phyloP scores from a whole-genome alignment of 2,113 vertebrate species.

The Paracyprichromis sp. region DNA sequence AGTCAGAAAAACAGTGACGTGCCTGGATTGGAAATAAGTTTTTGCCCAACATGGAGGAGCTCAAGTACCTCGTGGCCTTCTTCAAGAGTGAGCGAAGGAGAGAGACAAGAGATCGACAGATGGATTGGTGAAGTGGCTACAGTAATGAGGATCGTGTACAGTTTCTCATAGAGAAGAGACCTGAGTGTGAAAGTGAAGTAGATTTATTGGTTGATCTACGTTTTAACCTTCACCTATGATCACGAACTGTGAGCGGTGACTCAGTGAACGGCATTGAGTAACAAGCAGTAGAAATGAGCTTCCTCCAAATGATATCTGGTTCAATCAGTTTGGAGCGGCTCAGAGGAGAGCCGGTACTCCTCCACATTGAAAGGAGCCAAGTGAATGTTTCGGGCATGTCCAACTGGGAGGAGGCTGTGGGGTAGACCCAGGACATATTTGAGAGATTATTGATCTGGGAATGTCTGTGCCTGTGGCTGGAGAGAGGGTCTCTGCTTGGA shows the following conservation, averaged over 20 bases:
- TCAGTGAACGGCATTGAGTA: neutral
- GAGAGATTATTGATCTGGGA: neutral
- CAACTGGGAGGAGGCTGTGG: neutral
- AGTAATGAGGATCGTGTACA: neutral
- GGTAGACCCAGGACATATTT: neutral
- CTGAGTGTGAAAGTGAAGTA: neutral
- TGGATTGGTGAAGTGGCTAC: neutral
- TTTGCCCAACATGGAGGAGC: neutral
- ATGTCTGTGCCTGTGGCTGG: neutral
- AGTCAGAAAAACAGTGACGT: neutral
- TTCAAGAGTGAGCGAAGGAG: neutral
- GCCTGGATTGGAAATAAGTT: neutral
- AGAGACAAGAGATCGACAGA: neutral
- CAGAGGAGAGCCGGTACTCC: neutral
- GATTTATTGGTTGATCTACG: neutral
- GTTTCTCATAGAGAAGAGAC: neutral
- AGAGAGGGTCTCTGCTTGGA: neutral
- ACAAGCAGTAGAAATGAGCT: neutral
- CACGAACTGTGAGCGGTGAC: neutral
- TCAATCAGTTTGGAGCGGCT: neutral
- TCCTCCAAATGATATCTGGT: neutral
- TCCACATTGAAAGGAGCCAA: neutral
- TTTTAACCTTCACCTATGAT: neutral
- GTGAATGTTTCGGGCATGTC: neutral
- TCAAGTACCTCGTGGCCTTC: neutral